Base-by-base conservation (phyloP, 2,888 invertebrate species). In the Trichogramma dendrolimi region DNA sequence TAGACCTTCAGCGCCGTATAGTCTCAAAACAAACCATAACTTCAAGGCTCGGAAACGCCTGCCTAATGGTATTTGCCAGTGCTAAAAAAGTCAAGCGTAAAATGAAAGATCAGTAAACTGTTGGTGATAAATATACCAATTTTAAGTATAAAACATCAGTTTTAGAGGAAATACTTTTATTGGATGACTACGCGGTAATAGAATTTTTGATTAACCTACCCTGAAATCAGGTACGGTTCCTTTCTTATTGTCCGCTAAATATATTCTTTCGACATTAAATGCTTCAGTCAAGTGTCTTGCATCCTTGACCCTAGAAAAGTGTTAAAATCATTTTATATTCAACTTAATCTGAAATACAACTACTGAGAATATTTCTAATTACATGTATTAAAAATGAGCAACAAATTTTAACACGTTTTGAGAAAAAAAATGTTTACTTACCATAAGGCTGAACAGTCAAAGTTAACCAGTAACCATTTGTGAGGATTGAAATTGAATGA, bases 371-470 rank as follows among this genome's bases (percentile, higher is more conserved):
- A 27, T 27, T 1, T 27, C 27, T 27, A 27, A 27, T 27, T 27
- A 2, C 27, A 27, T 27, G 0, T 2, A 27, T 14, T 14, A 14
- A 14, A 14, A 14, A 14, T 14, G 14, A 14, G 14, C 27, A 2
- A 27, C 3, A 27, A 27, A 27, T 27, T 1, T 27, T 2, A 27
- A 27, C 27, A 3, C 27, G 27, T 2, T 27, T 27, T 2, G 2
- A 27, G 27, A 27, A 27, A 27, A 14, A 46, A 46, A 46, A 46
- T 46, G n/a, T 46, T 46, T 27, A 27, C 27, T 62, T 64, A 81
- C 92, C 92, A 92, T 85, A 98, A 87, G 0, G 94, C 90, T 0
- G 95, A 94, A 74, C 96, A 96, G 78, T 99, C 98, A 67, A 96
- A 97, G 77, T 92, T 95, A 4, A 95, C 90, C 61, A 95, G 84